Conservation (phyloP, 2,888 invertebrate species). For the Thysanoteuthis rhombus region DNA sequence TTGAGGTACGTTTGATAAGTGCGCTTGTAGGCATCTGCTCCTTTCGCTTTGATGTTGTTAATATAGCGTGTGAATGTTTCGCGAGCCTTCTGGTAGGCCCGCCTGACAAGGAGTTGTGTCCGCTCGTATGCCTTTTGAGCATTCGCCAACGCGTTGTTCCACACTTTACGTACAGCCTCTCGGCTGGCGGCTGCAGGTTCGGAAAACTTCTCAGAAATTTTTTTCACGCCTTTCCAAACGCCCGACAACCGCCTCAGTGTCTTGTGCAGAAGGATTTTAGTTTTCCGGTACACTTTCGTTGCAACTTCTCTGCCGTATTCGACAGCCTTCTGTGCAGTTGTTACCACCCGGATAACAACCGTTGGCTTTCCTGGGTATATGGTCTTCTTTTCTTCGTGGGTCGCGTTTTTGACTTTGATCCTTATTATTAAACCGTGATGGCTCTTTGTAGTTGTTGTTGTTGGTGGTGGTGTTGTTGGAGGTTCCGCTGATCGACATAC, state of each 20-base stretch:
- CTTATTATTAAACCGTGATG: not conserved
- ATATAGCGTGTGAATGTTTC: not conserved
- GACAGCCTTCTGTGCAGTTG: not conserved
- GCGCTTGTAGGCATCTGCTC: not conserved
- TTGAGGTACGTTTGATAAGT: not conserved
- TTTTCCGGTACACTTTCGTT: not conserved
- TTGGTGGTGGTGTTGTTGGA: not conserved
- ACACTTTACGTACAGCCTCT: not conserved
- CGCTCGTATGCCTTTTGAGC: not conserved
- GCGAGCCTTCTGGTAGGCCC: not conserved
- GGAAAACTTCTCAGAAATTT: not conserved
- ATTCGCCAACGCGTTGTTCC: not conserved
- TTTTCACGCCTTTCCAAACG: not conserved
- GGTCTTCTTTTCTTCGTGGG: not conserved
- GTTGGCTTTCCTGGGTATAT: not conserved
- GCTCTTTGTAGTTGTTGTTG: not conserved
- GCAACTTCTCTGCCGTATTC: not conserved
- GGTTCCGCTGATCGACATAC: not conserved
- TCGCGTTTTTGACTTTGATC: not conserved
- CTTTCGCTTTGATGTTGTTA: not conserved
- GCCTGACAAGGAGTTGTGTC: not conserved
- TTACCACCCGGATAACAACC: not conserved
- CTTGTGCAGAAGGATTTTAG: conserved; percentile 28
- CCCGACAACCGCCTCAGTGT: conserved; percentile 12
- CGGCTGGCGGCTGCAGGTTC: not conserved